Conservation (phyloP, 2,113 vertebrate genomes). For the Marmota monax region DNA sequence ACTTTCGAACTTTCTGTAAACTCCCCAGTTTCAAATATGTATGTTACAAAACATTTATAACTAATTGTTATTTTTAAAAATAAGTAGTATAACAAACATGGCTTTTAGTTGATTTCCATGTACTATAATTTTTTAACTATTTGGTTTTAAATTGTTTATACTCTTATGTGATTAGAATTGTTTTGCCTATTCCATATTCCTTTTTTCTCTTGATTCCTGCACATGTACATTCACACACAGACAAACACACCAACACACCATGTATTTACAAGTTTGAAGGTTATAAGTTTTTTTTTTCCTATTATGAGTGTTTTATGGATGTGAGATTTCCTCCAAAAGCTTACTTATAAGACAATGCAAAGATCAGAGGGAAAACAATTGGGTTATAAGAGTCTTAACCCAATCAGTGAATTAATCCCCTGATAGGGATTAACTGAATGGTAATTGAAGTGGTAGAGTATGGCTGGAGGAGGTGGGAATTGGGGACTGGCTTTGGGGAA, state of each 20-base stretch:
- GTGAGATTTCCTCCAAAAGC: too few species aligned
- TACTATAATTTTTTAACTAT: constrained; percentile 40
- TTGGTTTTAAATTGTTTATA: constrained; percentile 48
- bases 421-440: too few species aligned
- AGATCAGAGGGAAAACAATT: too few species aligned
- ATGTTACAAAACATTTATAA: not conserved
- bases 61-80: not conserved
- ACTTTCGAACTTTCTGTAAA: constrained; percentile 40
- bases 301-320: not conserved
- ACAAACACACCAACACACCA: not conserved
- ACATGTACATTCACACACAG: not conserved
- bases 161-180: not conserved
- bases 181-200: not conserved
- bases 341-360: too few species aligned
- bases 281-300: not conserved
- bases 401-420: too few species aligned
- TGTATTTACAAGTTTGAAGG: constrained; percentile 6
- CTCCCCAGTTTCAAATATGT: not conserved
- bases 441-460: too few species aligned
- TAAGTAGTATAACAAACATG: not conserved
- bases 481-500: too few species aligned
- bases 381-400: too few species aligned
- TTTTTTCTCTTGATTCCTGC: not conserved
- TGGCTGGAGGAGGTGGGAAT: too few species aligned
- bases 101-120: constrained; percentile 1